Base-by-base conservation (phyloP, 2,888 invertebrate species). In the Cheilosia impressa region DNA sequence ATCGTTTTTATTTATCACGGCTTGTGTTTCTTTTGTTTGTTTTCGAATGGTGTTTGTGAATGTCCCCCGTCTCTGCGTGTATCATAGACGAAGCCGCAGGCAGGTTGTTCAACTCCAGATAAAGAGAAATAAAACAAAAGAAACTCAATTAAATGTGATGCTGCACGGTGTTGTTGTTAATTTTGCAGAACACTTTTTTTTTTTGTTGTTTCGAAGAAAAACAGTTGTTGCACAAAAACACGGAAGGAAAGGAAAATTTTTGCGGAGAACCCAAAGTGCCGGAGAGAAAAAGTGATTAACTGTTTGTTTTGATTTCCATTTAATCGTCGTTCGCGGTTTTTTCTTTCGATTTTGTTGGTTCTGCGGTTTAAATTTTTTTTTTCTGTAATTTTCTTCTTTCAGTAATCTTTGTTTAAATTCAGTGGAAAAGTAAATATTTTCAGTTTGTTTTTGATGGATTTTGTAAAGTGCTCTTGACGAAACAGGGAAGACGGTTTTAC, bases 281-380 rank as follows among this genome's bases (percentile, higher is more conserved):
- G 68, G 60, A 77, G 24, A 58, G 41, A 58, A 60, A 58, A 31
- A 19, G n/a, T 24, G 62, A 68, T 73, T 50, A 75, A 75, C 75
- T 60, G 66, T 69, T 84, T 75, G 73, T 79, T 80, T 84, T 79
- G 78, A 62, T 84, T 83, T 68, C 47, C 52, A 62, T 79, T 62
- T 78, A 63, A 69, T 73, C 34, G 43, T 34, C 50, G 55, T 34
- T 47, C 31, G 38, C 22, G 50, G 66, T 58, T 66, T 69, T 27
- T 52, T 65, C 38, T 62, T 34, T 55, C 63, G 41, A 68, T 57
- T 27, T 43, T 58, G 22, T 73, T 38, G 6, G 27, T 6, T 27
- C 34, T 43, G 68, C 68, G 68, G 68, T 45, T 79, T 63, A 2
- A 0, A 31, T 31, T 31, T 57, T 55, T 17, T n/a, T 31, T 15